Evolutionary conservation across 92 coral and sea anemone genomes (phyloP), one percentile per base, ranked within the genome.

Genomic region (Zoanthus sociatus): DNA sequence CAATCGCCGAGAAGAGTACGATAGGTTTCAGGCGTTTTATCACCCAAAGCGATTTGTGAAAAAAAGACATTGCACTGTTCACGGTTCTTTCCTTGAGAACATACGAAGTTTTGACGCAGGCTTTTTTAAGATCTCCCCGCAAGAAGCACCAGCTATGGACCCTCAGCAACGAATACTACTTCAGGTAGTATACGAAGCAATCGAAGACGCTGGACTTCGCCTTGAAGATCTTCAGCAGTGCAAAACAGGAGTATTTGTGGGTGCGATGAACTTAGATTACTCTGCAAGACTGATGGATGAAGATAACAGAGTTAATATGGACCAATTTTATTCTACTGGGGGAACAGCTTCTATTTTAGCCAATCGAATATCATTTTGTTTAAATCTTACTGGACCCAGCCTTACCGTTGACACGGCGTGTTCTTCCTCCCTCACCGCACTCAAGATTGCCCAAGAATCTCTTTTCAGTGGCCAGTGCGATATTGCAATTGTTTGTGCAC

Each of bases 321-420:
- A 95, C 61, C 93, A 93, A 82, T 95, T 93, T 90, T 84, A 92
- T 17, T 84, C 96, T 21, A 93, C 96, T 1, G 98, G 98, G 20
- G 71, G 60, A 16, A 82, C 96, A 1, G 78, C 91, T 5, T 89
- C 94, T 16, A 95, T 92, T 30, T 79, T 88, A 15, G 93, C 98
- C 71, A 95, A 95, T 71, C 83, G 98, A 45, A 88, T 95, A 20
- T 95, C 98, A 7, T 95, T 91, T 74, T 89, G 92, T 37, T 71
- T 95, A 42, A 91, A 95, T 74, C 82, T 95, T 5, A 95, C 94
- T 2, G 98, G 98, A 11, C 98, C 98, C 17, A 95, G 98, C 73
- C 76, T 95, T 17, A 84, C 92, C 21, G 98, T 95, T 8, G 94
- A 95, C 60, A 93, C 98, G 5, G 98, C 98, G 16, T 95, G 98